Evolutionary conservation across 2,797 vertebrate genomes (phyloP).

Genomic region (Geotria australis): DNA sequence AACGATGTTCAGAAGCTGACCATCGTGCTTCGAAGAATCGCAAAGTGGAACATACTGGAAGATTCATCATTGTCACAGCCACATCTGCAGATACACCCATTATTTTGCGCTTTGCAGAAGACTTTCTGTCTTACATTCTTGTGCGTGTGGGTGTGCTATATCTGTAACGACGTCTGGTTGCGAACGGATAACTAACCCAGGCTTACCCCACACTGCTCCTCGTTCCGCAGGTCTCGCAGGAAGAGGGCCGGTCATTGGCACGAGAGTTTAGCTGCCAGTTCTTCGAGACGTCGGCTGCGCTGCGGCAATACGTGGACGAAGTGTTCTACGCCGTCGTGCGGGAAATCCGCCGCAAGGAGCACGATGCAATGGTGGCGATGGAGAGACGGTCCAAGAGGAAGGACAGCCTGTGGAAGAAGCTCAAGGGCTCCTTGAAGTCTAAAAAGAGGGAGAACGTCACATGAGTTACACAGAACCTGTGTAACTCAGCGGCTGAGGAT

Average conservation of each 20-base stretch:
- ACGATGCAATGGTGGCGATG: slow-evolving; percentile 17
- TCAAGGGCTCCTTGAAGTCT: slow-evolving; percentile 22
- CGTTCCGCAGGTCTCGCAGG: slow-evolving; percentile 26
- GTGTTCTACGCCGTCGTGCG: slow-evolving; percentile 39
- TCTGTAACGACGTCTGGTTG: not conserved
- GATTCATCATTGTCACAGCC: too few species aligned
- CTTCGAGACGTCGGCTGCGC: slow-evolving; percentile 40
- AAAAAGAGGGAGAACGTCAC: slow-evolving; percentile 19
- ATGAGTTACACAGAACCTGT: slow-evolving; percentile 1
- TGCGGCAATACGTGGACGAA: slow-evolving; percentile 40
- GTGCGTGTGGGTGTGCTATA: too few species aligned
- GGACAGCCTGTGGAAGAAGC: slow-evolving; percentile 26
- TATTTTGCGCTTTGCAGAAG: too few species aligned
- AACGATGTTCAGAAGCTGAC: too few species aligned
- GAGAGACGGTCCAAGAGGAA: slow-evolving; percentile 24
- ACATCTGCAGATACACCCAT: too few species aligned
- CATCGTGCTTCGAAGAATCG: too few species aligned
- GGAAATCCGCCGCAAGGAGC: slow-evolving; percentile 37
- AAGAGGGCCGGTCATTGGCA: slow-evolving; percentile 29
- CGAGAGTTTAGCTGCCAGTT: slow-evolving; percentile 44
- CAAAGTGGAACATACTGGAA: too few species aligned
- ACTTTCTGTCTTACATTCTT: too few species aligned
- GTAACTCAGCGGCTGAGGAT: too few species aligned
- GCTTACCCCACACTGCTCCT: slow-evolving; percentile 1
- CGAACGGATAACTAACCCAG: too few species aligned